Base-by-base conservation (phyloP, 1,140 invertebrate genomes). In the Brachionus paranguensis region DNA sequence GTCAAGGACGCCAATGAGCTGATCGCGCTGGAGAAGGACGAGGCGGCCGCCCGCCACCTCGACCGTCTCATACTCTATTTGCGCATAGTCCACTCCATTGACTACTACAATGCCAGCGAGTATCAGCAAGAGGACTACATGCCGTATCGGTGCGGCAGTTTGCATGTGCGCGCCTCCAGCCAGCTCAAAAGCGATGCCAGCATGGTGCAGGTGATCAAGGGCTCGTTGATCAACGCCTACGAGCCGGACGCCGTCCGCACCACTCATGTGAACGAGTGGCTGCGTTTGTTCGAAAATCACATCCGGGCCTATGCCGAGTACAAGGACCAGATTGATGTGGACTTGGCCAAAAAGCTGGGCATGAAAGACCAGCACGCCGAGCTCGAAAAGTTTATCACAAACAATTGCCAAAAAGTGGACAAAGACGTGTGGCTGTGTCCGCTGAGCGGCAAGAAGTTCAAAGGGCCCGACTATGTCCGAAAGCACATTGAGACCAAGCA, bases 61-160 rank as follows among this genome's bases (percentile, higher is more conserved):
- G 94, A 95, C 87, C 90, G 93, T 37, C 91, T 99, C 55, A 92
- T 99, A 37, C 89, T 99, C 11, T 99, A 99, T 88, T 89, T 99
- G 85, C 92, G 98, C 45, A 93, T 99, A 64, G 98, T 99, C 0
- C 96, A 99, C 90, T 99, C 96, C 0, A 94, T 99, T 55, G 98
- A 99, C 89, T 99, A 97, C 88, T 99, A 99, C 88, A 98, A 97
- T 90, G 95, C 97, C 86, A 96, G 95, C 86, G 97, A 99, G 87
- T 99, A 99, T 91, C 95, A 96, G 0, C 97, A 98, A 87, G 98
- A 99, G 90, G 97, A 99, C 89, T 96, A 98, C 88, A 99, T 99
- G 97, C 98, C 98, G 0, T 98, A 99, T 89, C 92, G 96, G 41
- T 98, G 97, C 90, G 97, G 97, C 14, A 97, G 99, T 85, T 95